phyloP scores from a whole-genome alignment of 2,113 vertebrate genomes.

The Corythoichthys haematopterus region DNA sequence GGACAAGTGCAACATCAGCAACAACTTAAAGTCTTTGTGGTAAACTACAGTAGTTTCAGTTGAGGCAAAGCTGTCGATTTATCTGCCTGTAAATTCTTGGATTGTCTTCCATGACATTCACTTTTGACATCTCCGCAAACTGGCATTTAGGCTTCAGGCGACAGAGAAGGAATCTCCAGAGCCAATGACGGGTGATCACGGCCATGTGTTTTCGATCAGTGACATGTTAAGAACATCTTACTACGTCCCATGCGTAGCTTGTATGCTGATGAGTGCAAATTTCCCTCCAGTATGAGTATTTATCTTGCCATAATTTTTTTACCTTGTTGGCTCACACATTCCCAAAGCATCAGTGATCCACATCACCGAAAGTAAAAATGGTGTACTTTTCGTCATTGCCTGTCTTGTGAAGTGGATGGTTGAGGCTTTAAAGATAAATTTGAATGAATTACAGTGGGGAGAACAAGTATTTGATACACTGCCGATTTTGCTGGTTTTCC shows the following conservation, averaged over 20 bases:
- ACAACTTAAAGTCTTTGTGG: slow-evolving; percentile 5
- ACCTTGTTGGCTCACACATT: neutral
- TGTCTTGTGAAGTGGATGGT: slow-evolving; percentile 1
- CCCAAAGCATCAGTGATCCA: neutral
- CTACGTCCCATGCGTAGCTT: neutral
- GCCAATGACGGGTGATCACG: neutral
- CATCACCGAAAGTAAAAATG: neutral
- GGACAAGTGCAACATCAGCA: neutral
- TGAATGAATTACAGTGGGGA: too few relatives aligned
- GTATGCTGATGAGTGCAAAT: neutral
- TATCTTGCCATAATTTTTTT: slow-evolving; percentile 1
- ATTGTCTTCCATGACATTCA: slow-evolving; percentile 3
- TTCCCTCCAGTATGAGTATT: neutral
- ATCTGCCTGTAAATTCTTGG: neutral
- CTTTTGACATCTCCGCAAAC: slow-evolving; percentile 4
- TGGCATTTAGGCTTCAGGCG: slow-evolving; percentile 5
- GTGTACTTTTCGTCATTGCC: neutral
- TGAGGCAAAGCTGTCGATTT: neutral
- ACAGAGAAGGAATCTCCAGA: neutral
- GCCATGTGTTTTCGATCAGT: slow-evolving; percentile 1
- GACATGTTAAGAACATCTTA: neutral
- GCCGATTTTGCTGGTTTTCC: too few relatives aligned
- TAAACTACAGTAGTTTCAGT: neutral
- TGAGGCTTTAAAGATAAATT: neutral
- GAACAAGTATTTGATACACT: too few relatives aligned